A percentile compares a stretch with the other conserved stretches of the same genome.
Conservation (phyloP, 1,140 invertebrate species). For the Rhizoglyphus robini region DNA sequence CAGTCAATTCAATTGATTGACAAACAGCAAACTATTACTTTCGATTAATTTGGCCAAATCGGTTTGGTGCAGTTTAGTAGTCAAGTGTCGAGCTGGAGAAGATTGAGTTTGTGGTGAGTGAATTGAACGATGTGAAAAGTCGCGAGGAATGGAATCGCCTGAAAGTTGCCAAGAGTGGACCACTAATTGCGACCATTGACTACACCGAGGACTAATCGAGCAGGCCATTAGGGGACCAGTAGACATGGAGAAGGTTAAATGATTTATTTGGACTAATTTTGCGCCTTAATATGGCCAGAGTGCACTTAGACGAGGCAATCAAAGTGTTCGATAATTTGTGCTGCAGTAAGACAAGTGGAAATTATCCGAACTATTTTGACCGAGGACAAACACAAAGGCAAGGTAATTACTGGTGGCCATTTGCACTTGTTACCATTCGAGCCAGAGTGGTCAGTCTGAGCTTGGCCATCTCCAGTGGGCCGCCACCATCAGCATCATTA, state of each 20-base stretch:
- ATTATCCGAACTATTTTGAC: background rate
- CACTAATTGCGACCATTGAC: too few species aligned
- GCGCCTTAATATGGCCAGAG: slow-evolving; percentile 2
- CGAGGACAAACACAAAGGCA: background rate
- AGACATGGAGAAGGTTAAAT: background rate
- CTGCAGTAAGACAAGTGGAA: background rate
- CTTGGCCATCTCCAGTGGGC: background rate
- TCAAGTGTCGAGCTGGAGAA: too few species aligned
- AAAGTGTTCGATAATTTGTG: slow-evolving; percentile 15
- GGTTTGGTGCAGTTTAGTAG: too few species aligned
- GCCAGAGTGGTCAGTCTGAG: background rate
- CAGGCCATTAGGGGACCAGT: too few species aligned
- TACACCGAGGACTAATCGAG: too few species aligned
- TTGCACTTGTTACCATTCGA: slow-evolving; percentile 12
- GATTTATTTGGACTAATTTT: slow-evolving; percentile 15
- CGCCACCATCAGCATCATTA: slow-evolving; percentile 7
- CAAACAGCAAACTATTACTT: background rate
- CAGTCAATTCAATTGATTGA: too few species aligned
- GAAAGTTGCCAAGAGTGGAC: too few species aligned
- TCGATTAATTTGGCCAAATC: background rate
- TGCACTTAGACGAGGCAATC: background rate
- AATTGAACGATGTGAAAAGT: too few species aligned
- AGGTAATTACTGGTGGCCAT: slow-evolving; percentile 13
- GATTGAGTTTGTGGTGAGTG: too few species aligned
- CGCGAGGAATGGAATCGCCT: too few species aligned